These are phyloP conservation scores for Nanorana parkeri DNA, from an alignment of 2,113 vertebrate genomes.

Conservation along the genomic window DNA sequence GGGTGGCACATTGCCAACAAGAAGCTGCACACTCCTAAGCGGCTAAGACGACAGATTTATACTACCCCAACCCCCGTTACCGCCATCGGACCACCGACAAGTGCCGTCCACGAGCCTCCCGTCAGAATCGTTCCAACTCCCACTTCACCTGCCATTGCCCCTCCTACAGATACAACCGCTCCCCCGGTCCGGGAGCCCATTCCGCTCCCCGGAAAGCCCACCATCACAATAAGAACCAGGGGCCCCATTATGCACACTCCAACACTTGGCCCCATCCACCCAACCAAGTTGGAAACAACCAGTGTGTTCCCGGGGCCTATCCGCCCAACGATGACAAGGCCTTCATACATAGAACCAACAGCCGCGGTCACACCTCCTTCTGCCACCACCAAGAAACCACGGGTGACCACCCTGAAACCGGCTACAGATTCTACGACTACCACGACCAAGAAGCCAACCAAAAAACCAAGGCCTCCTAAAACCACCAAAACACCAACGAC, in stretches of 20 bases:
- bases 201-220: constrained; percentile 87
- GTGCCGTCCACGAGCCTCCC: constrained; percentile 83
- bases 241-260: constrained; percentile 92
- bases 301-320: constrained; percentile 79
- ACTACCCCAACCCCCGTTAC: constrained; percentile 93
- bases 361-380: constrained; percentile 82
- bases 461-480: constrained; percentile 79
- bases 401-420: constrained; percentile 76
- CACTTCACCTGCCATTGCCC: constrained; percentile 86
- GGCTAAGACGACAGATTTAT: constrained; percentile 88
- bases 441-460: constrained; percentile 77
- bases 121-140: constrained; percentile 89
- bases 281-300: constrained; percentile 85
- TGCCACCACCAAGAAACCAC: constrained; percentile 85
- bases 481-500: constrained; percentile 80
- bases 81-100: constrained; percentile 85
- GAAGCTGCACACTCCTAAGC: constrained; percentile 87
- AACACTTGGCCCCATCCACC: constrained; percentile 84
- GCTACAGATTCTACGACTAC: constrained; percentile 77
- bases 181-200: constrained; percentile 90
- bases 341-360: constrained; percentile 83
- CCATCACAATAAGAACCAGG: constrained; percentile 84
- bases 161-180: constrained; percentile 82
- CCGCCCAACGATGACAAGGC: constrained; percentile 83
- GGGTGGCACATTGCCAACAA: constrained; percentile 98